Base-by-base conservation (phyloP, 2,888 invertebrate genomes). In the Pocota personata region DNA sequence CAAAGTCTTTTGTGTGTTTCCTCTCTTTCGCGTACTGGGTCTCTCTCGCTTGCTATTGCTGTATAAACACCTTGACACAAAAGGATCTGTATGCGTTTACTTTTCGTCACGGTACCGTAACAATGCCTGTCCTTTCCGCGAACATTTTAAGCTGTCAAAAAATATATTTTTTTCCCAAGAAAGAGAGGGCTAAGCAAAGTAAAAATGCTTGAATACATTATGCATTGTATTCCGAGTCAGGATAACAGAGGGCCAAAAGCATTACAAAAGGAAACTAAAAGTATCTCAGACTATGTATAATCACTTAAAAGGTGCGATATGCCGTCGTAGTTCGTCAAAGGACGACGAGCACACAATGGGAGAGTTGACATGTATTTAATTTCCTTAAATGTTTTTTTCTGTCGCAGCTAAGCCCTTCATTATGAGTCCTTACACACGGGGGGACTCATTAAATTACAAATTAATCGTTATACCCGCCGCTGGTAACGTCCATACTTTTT, bases 271-370 rank as follows among this genome's bases (percentile, higher is more conserved):
- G 24, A 35, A 75, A 60, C 55, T 43, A 40, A 79, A 58, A 82
- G 43, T 66, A 21, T 48, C 46, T 60, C 24, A 67, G 40, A 46
- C 37, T 37, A 67, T n/a, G n/a, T n/a, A n/a, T 71, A 77, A 78
- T 83, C 82, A 72, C 82, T 83, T 78, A 67, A 78, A 83, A 83
- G 78, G 78, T 83, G 73, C 55, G 83, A 72, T 72, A 66, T 55
- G 48, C 32, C 10, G 24, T 67, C 24, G 64, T 71, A 82, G 50
- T 52, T 52, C 48, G 64, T 77, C 72, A 78, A 83, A 83, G 66
- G 67, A 73, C 58, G 27, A 27, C 35, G 7, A 21, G 52, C 30
- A 4, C 19, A 82, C 60, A 72, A 72, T 71, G 14, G 27, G 24
- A 55, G 19, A 78, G 78, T 78, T 78, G 78, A 69, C 78, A 62